Evolutionary conservation across 1,140 invertebrate genomes (phyloP).

Genomic region (Drosophila cardini): DNA sequence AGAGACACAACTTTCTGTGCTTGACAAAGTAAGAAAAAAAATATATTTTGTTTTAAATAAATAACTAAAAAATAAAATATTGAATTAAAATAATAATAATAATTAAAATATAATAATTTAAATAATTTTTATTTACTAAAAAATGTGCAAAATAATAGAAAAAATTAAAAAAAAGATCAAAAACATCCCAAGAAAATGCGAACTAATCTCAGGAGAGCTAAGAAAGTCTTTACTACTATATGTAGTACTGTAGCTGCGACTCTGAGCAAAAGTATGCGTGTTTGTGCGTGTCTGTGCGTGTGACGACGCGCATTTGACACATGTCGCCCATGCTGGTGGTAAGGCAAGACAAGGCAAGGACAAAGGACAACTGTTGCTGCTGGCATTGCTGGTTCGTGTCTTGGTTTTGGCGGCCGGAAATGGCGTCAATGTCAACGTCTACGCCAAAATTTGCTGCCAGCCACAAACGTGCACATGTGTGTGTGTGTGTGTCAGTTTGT

Average conservation of each 20-base stretch:
- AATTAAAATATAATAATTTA: background rate
- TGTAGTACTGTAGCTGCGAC: background rate
- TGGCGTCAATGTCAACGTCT: conserved; percentile 81
- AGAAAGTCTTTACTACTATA: conserved; percentile 10
- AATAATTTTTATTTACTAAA: background rate
- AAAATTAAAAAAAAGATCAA: background rate
- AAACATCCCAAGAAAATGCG: conserved; percentile 10
- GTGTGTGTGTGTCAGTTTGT: conserved; percentile 11
- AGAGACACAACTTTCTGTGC: no score
- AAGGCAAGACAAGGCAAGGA: conserved; percentile 52
- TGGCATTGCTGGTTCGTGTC: conserved; percentile 39
- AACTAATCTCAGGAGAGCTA: conserved; percentile 9
- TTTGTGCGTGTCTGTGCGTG: conserved; percentile 34
- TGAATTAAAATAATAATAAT: background rate
- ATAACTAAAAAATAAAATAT: background rate
- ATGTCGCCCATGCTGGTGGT: conserved; percentile 61
- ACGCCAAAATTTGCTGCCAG: conserved; percentile 70
- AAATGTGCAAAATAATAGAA: background rate
- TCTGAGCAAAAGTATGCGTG: conserved; percentile 9
- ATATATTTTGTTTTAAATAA: no score
- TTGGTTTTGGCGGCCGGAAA: conserved; percentile 71
- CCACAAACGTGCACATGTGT: conserved; percentile 28
- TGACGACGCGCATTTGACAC: conserved; percentile 59
- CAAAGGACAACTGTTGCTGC: conserved; percentile 67
- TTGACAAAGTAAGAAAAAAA: no score